These are phyloP conservation scores for Syngnathus typhle DNA, from an alignment of 2,113 vertebrate species.

Conservation along the genomic window DNA sequence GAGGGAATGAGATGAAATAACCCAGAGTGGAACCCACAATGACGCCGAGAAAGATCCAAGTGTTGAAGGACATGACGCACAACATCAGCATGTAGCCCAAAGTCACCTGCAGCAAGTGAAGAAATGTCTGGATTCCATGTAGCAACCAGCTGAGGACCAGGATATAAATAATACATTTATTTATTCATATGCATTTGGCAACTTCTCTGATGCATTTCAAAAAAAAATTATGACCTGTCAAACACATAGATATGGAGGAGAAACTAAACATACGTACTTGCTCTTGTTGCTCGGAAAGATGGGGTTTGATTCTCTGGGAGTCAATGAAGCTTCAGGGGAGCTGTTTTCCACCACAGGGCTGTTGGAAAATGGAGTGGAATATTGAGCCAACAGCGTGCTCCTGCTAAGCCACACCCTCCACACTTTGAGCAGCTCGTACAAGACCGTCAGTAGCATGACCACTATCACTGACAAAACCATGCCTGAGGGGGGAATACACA, in stretches of 20 bases:
- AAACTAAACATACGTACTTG: conserved; percentile 44
- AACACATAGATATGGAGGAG: too few species aligned
- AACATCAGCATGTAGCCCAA: conserved; percentile 91
- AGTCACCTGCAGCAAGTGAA: conserved; percentile 84
- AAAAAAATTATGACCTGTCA: too few species aligned
- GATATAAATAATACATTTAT: not conserved
- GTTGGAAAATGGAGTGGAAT: conserved; percentile 7
- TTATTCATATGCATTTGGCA: not conserved
- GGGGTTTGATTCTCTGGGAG: conserved; percentile 9
- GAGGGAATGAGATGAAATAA: conserved; percentile 83
- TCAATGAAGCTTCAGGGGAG: conserved; percentile 55
- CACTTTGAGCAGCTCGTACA: conserved; percentile 86
- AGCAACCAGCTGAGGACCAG: conserved; percentile 56
- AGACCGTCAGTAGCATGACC: conserved; percentile 77
- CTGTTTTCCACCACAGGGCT: conserved; percentile 34
- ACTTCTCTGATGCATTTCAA: too few species aligned
- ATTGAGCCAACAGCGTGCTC: conserved; percentile 9
- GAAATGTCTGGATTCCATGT: conserved; percentile 72
- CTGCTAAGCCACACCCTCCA: conserved; percentile 71
- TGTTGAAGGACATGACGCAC: conserved; percentile 93
- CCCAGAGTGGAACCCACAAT: conserved; percentile 77
- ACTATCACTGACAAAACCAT: conserved; percentile 81
- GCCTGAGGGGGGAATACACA: conserved; percentile 62
- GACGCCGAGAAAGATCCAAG: conserved; percentile 88
- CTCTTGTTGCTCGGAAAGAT: not conserved